Base-by-base conservation (phyloP, 35 echinoderm and acorn worm species). In the Ptychodera flava region DNA sequence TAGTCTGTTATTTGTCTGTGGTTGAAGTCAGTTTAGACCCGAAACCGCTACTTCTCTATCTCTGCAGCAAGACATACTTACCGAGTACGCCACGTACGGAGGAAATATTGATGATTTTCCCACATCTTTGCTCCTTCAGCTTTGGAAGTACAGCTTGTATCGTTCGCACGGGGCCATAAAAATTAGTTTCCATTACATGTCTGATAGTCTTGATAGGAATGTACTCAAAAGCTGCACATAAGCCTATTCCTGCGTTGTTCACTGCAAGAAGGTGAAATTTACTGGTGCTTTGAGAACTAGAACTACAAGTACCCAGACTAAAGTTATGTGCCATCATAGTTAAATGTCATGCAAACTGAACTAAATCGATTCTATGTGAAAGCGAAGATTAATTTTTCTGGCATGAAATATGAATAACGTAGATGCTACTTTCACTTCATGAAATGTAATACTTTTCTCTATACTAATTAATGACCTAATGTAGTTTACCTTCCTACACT, bases 121-220 rank as follows among this genome's bases (percentile, higher is more conserved):
- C 83, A 15, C 34, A 37, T 64, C 52, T 37, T 29, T 85, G 83
- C 36, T 85, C 52, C 83, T 85, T 85, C 83, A 85, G 16, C 36
- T 34, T 37, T 38, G 83, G 83, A 85, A 85, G 36, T 0, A 85
- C 83, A 16, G 35, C 38, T 45, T 64, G 83, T 1, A 37, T 85
- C 32, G 52, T 10, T 85, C 31, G 35, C 36, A 85, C 31, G 1
- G 52, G 27, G 15, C 83, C 83, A 31, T 37, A 34, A 35, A 85
- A 31, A 37, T 85, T 85, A 1, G 83, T 85, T 0, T 85, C 35
- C 2, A 85, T 34, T 16, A 85, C 30, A 1, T 64, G 35, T 37
- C 83, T 1, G 1, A 85, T 37, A 16, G 30, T 35, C 31, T 85
- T 37, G 1, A 85, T 30, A 1, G 35, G 35, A 29, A 35, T 37